Percentiles rank a stretch among this genome's conserved stretches.
Conservation (phyloP, 2,888 invertebrate genomes). For the Lepidochrysops patricia region DNA sequence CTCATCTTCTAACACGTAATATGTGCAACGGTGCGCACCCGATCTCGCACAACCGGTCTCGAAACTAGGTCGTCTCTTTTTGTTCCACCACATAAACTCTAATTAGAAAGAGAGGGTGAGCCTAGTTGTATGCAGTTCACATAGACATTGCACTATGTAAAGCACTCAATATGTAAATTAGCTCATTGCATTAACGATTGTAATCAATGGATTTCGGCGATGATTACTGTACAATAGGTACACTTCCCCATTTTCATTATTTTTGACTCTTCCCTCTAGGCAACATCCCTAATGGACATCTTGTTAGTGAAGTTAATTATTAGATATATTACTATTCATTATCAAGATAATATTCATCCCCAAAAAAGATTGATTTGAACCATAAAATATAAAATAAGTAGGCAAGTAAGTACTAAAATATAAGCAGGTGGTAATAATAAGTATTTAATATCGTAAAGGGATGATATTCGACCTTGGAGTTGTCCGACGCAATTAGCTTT, state of each 20-base stretch:
- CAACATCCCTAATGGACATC: background rate
- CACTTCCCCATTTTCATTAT: background rate
- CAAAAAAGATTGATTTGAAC: too few relatives aligned
- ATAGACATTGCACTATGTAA: constrained; percentile 34
- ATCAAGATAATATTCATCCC: too few relatives aligned
- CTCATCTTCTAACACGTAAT: constrained; percentile 66
- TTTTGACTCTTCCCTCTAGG: background rate
- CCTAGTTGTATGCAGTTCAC: constrained; percentile 33
- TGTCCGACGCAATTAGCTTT: too few relatives aligned
- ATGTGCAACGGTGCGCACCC: constrained; percentile 69
- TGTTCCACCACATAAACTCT: constrained; percentile 70
- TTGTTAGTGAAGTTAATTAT: too few relatives aligned
- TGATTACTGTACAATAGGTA: background rate
- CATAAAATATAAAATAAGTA: too few relatives aligned
- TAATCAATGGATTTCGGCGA: constrained; percentile 16
- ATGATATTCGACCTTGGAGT: too few relatives aligned
- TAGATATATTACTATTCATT: too few relatives aligned
- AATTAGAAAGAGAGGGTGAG: constrained; percentile 65
- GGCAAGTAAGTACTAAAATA: too few relatives aligned
- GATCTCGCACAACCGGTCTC: constrained; percentile 71
- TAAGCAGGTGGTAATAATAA: too few relatives aligned
- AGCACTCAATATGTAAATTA: constrained; percentile 35
- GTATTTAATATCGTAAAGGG: too few relatives aligned
- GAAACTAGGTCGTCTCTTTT: constrained; percentile 74
- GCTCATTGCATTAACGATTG: constrained; percentile 29